Base-by-base conservation (phyloP, 1,140 invertebrate species). In the Procambarus clarkii region DNA sequence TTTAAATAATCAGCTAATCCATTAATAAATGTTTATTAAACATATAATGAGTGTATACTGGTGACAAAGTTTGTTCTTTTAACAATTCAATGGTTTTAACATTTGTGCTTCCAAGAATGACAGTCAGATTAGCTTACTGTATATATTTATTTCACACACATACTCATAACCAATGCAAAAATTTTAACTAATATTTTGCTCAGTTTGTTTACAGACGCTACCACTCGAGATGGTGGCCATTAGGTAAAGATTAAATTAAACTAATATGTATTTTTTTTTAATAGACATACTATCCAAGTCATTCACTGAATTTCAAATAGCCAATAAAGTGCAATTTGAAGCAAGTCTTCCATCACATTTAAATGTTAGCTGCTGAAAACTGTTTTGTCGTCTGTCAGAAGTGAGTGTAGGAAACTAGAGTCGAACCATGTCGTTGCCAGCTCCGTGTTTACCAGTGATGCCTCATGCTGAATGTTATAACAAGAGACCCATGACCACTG, bases 291-390 rank as follows among this genome's bases (percentile, higher is more conserved):
- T 69, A 5, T 71, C 69, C n/a, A 74, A 74, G 69, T 74, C n/a
- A 74, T 74, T 74, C 69, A 74, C 69, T 74, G 15, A 34, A 34
- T 34, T 74, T 34, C 24, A 4, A 74, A 34, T 21, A 74, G 69
- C 24, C 69, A 34, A 34, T 74, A 9, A 74, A 34, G 69, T 74
- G 69, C 69, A 74, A 74, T 74, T 74, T 74, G 69, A 74, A 74
- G 69, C 5, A 74, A 74, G 69, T 74, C 69, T 74, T 74, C 69
- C 69, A 74, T 8, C 69, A 74, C 69, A 74, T 21, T 34, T 15
- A 34, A 34, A 9, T 74, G 24, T 74, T 74, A 74, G 69, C 69
- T 74, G 69, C 69, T 74, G n/a, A 74, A 34, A 74, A 34, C 24
- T 74, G 69, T 74, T 74, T 74, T 74, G 69, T 7, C 5, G 21